A percentile compares a stretch with the other conserved stretches of the same genome.
phyloP scores from a whole-genome alignment of 2,888 invertebrate species.

The Lasioglossum morio region DNA sequence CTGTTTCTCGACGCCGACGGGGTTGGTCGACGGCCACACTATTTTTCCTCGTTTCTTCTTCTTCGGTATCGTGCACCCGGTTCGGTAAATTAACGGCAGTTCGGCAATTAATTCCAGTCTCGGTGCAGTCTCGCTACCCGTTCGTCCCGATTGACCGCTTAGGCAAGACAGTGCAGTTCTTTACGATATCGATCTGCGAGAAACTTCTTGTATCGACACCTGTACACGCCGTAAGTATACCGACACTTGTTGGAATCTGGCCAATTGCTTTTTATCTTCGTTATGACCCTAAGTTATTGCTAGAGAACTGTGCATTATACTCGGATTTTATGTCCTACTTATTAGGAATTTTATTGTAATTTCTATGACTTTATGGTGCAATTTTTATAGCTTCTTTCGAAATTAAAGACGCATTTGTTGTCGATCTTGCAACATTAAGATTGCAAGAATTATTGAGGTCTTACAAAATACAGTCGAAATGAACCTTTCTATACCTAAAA shows the following conservation, averaged over 20 bases:
- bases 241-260: not conserved
- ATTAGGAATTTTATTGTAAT: not conserved
- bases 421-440: not conserved
- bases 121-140: not conserved
- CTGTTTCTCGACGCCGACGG: not conserved
- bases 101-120: not conserved
- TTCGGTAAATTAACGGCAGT: slow-evolving; percentile 9
- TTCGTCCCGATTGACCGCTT: not conserved
- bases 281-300: not conserved
- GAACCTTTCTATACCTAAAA: not conserved
- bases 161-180: slow-evolving; percentile 40
- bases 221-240: not conserved
- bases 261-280: not conserved
- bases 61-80: not conserved
- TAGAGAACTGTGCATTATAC: not conserved
- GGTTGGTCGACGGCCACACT: slow-evolving; percentile 23
- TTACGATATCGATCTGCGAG: not conserved
- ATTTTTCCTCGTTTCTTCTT: not conserved
- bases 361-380: not conserved
- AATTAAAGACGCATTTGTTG: not conserved
- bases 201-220: not conserved
- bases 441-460: not conserved
- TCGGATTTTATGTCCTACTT: not conserved
- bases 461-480: not conserved
- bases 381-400: not conserved